phyloP scores from a whole-genome alignment of 2,797 vertebrate genomes.

The Acipenser ruthenus region DNA sequence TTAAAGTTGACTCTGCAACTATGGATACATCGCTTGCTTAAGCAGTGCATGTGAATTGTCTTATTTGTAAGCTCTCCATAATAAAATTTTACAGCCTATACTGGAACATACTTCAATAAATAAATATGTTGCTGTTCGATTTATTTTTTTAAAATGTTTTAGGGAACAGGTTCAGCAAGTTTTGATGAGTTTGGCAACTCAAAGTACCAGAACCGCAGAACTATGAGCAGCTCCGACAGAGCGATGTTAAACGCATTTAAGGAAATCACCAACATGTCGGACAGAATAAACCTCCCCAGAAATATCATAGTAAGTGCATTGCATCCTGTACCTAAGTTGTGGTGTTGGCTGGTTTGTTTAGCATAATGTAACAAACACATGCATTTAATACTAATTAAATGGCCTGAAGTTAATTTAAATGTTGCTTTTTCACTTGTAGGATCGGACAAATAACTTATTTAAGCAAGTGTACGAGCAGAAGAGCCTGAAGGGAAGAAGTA shows the following conservation, averaged over 20 bases:
- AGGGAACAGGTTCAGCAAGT: constrained; percentile 95
- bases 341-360: constrained; percentile 40
- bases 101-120: too few species aligned
- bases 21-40: too few species aligned
- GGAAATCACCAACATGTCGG: constrained; percentile 96
- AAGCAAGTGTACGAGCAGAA: constrained; percentile 99
- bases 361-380: constrained; percentile 49
- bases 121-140: too few species aligned
- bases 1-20: too few species aligned
- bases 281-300: constrained; percentile 95
- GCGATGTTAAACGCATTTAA: constrained; percentile 98
- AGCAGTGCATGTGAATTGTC: too few species aligned
- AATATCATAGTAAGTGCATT: constrained; percentile 85
- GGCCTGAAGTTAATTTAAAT: constrained; percentile 52
- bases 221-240: constrained; percentile 95
- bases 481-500: constrained; percentile 94
- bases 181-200: constrained; percentile 97
- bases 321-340: neutral
- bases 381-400: constrained; percentile 56
- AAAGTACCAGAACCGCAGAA: constrained; percentile 94
- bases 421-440: constrained; percentile 63
- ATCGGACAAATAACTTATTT: constrained; percentile 98
- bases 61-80: too few species aligned
- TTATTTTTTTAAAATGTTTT: constrained; percentile 21
- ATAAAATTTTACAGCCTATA: too few species aligned